A percentile compares a stretch with the other conserved stretches of the same genome.
Conservation (phyloP, 1,140 invertebrate genomes). For the Diabrotica undecimpunctata region DNA sequence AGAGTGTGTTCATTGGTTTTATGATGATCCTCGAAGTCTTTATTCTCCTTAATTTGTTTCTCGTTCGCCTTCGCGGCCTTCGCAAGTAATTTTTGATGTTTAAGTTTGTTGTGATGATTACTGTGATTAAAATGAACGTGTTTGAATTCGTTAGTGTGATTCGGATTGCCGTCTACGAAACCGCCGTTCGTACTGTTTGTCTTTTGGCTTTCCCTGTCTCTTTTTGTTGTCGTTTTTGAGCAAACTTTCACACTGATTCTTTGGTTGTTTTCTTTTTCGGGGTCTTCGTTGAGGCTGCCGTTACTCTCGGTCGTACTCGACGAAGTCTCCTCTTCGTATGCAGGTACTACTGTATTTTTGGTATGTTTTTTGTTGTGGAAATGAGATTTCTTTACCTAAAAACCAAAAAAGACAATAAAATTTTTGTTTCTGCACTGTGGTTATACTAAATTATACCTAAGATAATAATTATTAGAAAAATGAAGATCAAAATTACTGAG, state of each 20-base stretch:
- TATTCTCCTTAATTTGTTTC: slow-evolving; percentile 13
- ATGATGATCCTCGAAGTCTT: slow-evolving; percentile 11
- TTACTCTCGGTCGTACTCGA: slow-evolving; percentile 69
- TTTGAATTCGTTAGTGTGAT: slow-evolving; percentile 40
- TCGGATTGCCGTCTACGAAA: slow-evolving; percentile 7
- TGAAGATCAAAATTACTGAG: too few species aligned
- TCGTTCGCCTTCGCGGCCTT: slow-evolving; percentile 12
- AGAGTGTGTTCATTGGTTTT: slow-evolving; percentile 11
- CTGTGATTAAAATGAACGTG: slow-evolving; percentile 48
- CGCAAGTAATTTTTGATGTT: slow-evolving; percentile 25
- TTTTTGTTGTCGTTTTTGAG: slow-evolving; percentile 19
- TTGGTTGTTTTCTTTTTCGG: slow-evolving; percentile 40
- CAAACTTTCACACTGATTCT: slow-evolving; percentile 24
- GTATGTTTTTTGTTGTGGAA: slow-evolving; percentile 23
- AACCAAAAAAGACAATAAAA: too few species aligned
- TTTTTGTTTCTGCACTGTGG: too few species aligned
- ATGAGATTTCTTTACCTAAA: slow-evolving; percentile 10
- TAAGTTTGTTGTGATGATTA: slow-evolving; percentile 44
- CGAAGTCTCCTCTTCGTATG: slow-evolving; percentile 64
- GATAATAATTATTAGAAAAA: too few species aligned
- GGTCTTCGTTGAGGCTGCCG: slow-evolving; percentile 40
- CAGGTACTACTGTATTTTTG: slow-evolving; percentile 41
- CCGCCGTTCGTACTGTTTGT: not conserved
- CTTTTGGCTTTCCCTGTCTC: slow-evolving; percentile 17
- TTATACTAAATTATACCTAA: too few species aligned